These are phyloP conservation scores for Bucco capensis DNA, from an alignment of 2,113 vertebrate genomes.

Conservation along the genomic window DNA sequence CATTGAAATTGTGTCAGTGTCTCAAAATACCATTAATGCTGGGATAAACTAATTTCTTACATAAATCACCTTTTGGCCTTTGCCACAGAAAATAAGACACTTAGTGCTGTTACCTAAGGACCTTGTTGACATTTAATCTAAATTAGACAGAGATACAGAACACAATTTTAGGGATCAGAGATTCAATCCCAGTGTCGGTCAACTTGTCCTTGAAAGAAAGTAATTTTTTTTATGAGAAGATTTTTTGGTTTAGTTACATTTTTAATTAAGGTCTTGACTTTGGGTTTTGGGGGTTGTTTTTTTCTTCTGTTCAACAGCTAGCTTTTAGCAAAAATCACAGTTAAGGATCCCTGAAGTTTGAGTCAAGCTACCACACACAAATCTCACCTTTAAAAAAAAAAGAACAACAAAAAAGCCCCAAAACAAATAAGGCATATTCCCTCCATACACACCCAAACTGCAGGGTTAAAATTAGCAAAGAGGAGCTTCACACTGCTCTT, in stretches of 20 bases:
- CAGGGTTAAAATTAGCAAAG: slow-evolving; percentile 6
- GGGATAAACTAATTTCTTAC: not conserved
- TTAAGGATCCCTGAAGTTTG: not conserved
- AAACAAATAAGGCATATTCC: not conserved
- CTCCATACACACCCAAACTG: not conserved
- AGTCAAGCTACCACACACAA: not conserved
- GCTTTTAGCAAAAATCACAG: not conserved
- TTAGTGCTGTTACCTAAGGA: not conserved
- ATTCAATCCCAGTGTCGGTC: not conserved
- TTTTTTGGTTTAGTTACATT: not conserved
- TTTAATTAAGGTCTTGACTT: not conserved
- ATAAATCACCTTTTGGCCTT: slow-evolving; percentile 16
- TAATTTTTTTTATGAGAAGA: not conserved
- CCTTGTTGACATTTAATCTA: not conserved
- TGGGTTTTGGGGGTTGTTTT: not conserved
- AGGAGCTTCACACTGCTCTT: slow-evolving; percentile 8
- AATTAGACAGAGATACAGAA: not conserved
- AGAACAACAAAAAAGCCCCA: not conserved
- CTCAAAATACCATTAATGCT: not conserved
- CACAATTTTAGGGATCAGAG: slow-evolving; percentile 9
- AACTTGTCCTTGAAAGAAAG: not conserved
- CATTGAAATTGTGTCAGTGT: not conserved
- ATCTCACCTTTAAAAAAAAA: not conserved
- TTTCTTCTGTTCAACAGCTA: not conserved
- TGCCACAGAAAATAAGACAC: not conserved